phyloP scores from a whole-genome alignment of 92 coral and sea anemone genomes.

The Bergia puertoricense region DNA sequence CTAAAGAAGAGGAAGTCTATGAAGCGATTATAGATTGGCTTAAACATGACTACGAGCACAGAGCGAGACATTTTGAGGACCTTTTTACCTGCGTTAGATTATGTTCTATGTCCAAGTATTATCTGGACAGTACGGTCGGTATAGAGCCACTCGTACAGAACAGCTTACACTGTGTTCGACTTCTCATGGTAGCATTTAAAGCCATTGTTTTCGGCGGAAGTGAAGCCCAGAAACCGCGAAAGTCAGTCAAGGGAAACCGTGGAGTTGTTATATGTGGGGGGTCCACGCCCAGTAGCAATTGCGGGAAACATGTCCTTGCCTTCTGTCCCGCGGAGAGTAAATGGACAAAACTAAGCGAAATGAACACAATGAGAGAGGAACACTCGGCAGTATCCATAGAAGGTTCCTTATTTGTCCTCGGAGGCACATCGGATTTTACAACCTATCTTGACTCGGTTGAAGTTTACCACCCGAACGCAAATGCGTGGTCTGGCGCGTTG shows the following conservation, averaged over 20 bases:
- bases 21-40: slow-evolving; percentile 50
- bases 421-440: slow-evolving; percentile 14
- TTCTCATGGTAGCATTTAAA: slow-evolving; percentile 17
- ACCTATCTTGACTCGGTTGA: slow-evolving; percentile 15
- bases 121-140: slow-evolving; percentile 16
- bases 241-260: slow-evolving; percentile 11
- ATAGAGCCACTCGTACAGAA: not conserved
- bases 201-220: slow-evolving; percentile 26
- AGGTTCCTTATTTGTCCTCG: slow-evolving; percentile 14
- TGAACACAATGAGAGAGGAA: slow-evolving; percentile 15
- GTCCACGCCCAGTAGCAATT: not conserved
- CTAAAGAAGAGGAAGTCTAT: slow-evolving; percentile 41
- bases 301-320: not conserved
- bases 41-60: slow-evolving; percentile 4
- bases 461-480: slow-evolving; percentile 1
- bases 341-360: slow-evolving; percentile 1
- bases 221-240: slow-evolving; percentile 14
- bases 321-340: not conserved
- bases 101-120: slow-evolving; percentile 20
- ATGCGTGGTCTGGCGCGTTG: slow-evolving; percentile 9
- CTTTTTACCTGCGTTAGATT: slow-evolving; percentile 31
- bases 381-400: slow-evolving; percentile 2
- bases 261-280: slow-evolving; percentile 16
- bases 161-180: slow-evolving; percentile 14
- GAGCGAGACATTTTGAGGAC: slow-evolving; percentile 46